A percentile compares a stretch with the other conserved stretches of the same genome.
phyloP scores from a whole-genome alignment of 2,888 invertebrate species.

The Cataglyphis livida region DNA sequence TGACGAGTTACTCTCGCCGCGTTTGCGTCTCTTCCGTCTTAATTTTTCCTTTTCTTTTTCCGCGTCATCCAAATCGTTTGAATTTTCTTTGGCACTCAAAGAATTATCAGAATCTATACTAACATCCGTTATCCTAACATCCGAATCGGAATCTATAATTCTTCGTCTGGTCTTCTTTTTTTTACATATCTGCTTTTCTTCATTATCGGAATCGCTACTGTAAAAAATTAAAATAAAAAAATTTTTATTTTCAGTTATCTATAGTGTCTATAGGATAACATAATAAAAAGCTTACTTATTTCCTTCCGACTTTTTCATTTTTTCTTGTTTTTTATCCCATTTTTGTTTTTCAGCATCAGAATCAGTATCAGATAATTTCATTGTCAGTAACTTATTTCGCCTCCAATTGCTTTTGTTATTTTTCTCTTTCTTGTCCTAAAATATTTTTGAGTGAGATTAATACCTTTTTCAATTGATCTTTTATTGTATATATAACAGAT shows the following conservation, averaged over 20 bases:
- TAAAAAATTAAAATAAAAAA: conserved; percentile 8
- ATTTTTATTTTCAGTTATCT: not conserved
- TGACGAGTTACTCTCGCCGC: conserved; percentile 74
- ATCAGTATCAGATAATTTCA: conserved; percentile 80
- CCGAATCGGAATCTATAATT: conserved; percentile 79
- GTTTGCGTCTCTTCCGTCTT: conserved; percentile 62
- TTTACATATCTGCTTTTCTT: conserved; percentile 44
- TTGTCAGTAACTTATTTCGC: conserved; percentile 77
- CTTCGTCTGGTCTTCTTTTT: conserved; percentile 70
- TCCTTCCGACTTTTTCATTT: conserved; percentile 4
- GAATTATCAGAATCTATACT: conserved; percentile 68
- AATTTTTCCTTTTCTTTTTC: conserved; percentile 63
- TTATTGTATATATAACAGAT: not conserved
- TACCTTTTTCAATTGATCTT: conserved; percentile 3
- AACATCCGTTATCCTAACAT: conserved; percentile 64
- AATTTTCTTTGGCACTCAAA: conserved; percentile 7
- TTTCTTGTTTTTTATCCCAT: conserved; percentile 65
- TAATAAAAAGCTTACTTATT: conserved; percentile 44
- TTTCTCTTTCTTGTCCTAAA: conserved; percentile 56
- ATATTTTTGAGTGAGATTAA: conserved; percentile 8
- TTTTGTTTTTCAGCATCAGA: conserved; percentile 77
- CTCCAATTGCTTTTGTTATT: conserved; percentile 74
- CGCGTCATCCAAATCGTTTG: conserved; percentile 24
- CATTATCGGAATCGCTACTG: conserved; percentile 35
- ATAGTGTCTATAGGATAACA: conserved; percentile 11